These are phyloP conservation scores for Anguilla pacifica DNA, from an alignment of 2,797 vertebrate genomes.

Conservation along the genomic window DNA sequence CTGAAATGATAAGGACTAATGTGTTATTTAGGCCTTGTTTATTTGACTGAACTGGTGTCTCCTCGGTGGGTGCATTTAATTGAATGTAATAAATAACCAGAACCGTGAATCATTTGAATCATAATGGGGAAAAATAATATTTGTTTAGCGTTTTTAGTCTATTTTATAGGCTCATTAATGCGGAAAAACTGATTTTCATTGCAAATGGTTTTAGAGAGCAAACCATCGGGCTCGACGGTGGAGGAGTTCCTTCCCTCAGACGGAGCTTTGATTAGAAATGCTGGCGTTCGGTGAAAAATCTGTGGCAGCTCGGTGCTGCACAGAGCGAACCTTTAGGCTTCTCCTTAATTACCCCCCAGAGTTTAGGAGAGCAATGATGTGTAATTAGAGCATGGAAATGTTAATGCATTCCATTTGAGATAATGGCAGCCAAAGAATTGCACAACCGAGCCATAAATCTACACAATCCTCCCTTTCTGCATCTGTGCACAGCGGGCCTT, in stretches of 20 bases:
- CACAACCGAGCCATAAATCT: conserved; percentile 36
- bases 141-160: neutral
- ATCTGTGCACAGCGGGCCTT: neutral
- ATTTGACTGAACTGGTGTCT: neutral
- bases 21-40: neutral
- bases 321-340: conserved; percentile 52
- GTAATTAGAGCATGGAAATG: conserved; percentile 63
- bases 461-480: conserved; percentile 21
- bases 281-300: conserved; percentile 26
- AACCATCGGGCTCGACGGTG: neutral
- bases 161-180: neutral
- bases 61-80: neutral
- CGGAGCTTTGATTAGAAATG: neutral
- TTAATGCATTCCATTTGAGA: conserved; percentile 61
- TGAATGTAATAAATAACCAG: neutral
- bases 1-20: neutral
- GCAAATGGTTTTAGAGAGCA: neutral
- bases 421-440: conserved; percentile 48
- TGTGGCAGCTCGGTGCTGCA: conserved; percentile 38
- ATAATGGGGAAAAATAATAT: neutral
- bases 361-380: conserved; percentile 49
- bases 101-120: neutral
- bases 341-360: conserved; percentile 56
- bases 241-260: neutral
- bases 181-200: neutral